These are phyloP conservation scores for Molanna angustata DNA, from an alignment of 2,888 invertebrate species.

Conservation along the genomic window DNA sequence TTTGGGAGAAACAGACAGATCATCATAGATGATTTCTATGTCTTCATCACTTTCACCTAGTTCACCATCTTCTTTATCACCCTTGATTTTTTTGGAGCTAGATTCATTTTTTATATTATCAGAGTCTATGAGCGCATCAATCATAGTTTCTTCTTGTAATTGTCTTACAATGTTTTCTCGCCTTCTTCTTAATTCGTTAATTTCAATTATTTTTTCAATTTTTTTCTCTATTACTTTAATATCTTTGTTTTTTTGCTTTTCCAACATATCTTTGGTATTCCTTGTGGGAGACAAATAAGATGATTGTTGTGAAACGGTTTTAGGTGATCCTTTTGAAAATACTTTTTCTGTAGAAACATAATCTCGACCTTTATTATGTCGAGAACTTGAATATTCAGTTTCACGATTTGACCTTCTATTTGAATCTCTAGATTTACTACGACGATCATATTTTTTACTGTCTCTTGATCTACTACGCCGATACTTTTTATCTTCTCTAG, in stretches of 20 bases:
- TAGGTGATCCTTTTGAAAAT: background rate
- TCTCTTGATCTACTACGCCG: background rate
- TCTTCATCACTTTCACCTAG: constrained; percentile 52
- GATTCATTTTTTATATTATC: constrained; percentile 34
- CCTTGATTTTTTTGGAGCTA: constrained; percentile 37
- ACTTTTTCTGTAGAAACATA: background rate
- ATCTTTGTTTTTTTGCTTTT: constrained; percentile 6
- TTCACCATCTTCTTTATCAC: constrained; percentile 41
- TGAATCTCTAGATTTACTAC: background rate
- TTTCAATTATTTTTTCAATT: constrained; percentile 12
- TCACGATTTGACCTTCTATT: background rate
- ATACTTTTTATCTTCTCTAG: background rate
- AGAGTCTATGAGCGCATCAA: constrained; percentile 31
- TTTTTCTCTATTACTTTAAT: background rate
- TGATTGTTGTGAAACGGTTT: background rate
- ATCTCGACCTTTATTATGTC: background rate
- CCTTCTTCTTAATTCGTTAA: constrained; percentile 19
- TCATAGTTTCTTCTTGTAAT: constrained; percentile 21
- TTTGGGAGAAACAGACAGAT: background rate
- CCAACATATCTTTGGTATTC: background rate
- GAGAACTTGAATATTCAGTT: background rate
- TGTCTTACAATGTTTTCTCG: constrained; percentile 19
- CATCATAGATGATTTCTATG: constrained; percentile 34
- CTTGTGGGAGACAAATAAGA: no score
- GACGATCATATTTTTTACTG: background rate